Evolutionary conservation across 2,888 invertebrate genomes (phyloP), one percentile per base, ranked within the genome.

Genomic region (Lasiommata megera): DNA sequence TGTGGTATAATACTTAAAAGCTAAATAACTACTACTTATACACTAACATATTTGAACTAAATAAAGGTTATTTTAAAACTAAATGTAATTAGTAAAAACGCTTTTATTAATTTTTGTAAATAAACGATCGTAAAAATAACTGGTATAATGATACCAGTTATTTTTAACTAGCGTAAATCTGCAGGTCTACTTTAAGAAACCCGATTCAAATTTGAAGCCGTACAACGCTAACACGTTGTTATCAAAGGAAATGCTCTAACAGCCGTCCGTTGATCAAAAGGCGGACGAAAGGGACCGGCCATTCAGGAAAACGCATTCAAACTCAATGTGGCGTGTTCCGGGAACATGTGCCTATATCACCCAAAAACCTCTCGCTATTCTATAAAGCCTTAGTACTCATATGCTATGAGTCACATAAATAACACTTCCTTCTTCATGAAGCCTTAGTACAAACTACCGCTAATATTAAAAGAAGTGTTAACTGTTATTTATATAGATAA

Each of bases 201-300:
- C 34, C 34, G 1, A 34, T 34, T 34, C 23, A 1, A 34, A 34
- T 34, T 34, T 1, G 34, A 11, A 11, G 34, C 34, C 9, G 11
- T 34, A 34, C 34, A 34, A 11, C 34, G 34, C 11, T 34, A 11
- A 34, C 34, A 34, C 34, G 34, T 34, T 11, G 11, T 11, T 34
- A 14, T 46, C 23, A 46, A 16, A 31, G 14, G 44, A n/a, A 28
- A 31, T 5, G 16, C 31, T 31, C 16, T 28, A 28, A 43, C 43
- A 7, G 23, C 8, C 43, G 43, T 47, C 54, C 54, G 43, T 54
- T 55, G 46, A 59, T 59, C 55, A 55, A 59, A 59, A 43, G 54
- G 36, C 38, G 50, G 44, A 55, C 44, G 46, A 59, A 59, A 38
- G 31, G 47, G 44, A 46, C 12, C 28, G 51, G 47, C 18, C 40